These are phyloP conservation scores for Sweltsa coloradensis DNA, from an alignment of 1,140 invertebrate species.

Conservation along the genomic window DNA sequence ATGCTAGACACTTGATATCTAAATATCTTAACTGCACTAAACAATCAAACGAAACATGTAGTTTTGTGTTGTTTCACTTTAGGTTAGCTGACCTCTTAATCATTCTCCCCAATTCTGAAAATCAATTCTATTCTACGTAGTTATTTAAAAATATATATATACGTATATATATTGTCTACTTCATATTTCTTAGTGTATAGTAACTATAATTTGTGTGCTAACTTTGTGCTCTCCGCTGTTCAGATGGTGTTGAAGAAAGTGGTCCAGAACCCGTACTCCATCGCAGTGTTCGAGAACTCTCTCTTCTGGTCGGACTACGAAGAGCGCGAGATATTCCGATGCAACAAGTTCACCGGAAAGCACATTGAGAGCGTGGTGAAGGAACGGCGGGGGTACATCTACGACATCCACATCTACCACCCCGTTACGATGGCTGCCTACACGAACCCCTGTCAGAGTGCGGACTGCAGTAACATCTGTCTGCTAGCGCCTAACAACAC, in stretches of 20 bases:
- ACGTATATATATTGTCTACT: slow-evolving; percentile 6
- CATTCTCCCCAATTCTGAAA: too few relatives aligned
- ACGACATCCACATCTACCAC: slow-evolving; percentile 54
- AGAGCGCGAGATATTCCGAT: slow-evolving; percentile 46
- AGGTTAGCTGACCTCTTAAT: too few relatives aligned
- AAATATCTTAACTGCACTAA: too few relatives aligned
- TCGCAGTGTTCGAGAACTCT: slow-evolving; percentile 76
- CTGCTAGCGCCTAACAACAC: slow-evolving; percentile 46
- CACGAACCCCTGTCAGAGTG: slow-evolving; percentile 53
- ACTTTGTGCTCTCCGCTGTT: too few relatives aligned
- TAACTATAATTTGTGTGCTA: too few relatives aligned
- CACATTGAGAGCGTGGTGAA: slow-evolving; percentile 38
- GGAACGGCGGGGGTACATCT: slow-evolving; percentile 35
- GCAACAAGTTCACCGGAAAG: slow-evolving; percentile 54
- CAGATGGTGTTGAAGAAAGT: slow-evolving; percentile 38
- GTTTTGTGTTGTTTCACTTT: too few relatives aligned
- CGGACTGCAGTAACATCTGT: slow-evolving; percentile 68
- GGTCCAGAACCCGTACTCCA: slow-evolving; percentile 62
- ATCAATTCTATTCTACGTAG: not conserved
- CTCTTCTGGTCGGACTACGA: slow-evolving; percentile 80
- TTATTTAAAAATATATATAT: not conserved
- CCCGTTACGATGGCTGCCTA: slow-evolving; percentile 31
- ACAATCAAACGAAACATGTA: too few relatives aligned
- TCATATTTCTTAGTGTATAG: too few relatives aligned
- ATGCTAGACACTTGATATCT: too few relatives aligned